A percentile compares a stretch with the other conserved stretches of the same genome.
phyloP scores from a whole-genome alignment of 2,888 invertebrate species.

The Ethmia dodecea region DNA sequence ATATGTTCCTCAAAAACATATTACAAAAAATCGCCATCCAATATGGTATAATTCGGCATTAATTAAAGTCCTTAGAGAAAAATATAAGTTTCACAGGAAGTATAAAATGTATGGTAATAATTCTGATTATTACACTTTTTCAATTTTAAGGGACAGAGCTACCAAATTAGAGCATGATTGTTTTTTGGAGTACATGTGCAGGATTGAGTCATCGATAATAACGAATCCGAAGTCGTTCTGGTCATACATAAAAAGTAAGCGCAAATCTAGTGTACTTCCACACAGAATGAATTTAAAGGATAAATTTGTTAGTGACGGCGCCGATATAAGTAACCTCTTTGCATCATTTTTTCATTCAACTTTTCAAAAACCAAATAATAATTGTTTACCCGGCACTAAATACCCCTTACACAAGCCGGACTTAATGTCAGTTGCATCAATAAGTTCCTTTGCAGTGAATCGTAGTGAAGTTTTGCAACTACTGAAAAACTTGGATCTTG shows the following conservation, averaged over 20 bases:
- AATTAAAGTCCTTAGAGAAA: conserved; percentile 18
- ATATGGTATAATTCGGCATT: conserved; percentile 19
- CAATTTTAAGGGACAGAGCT: conserved; percentile 1
- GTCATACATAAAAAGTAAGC: conserved; percentile 9
- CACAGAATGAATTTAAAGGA: not conserved
- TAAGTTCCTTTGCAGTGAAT: not conserved
- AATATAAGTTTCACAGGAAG: conserved; percentile 8
- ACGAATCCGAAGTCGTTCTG: conserved; percentile 6
- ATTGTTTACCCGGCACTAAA: not conserved
- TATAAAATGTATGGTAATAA: conserved; percentile 13
- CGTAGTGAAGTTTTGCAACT: no score
- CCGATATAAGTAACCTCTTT: not conserved
- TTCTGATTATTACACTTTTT: conserved; percentile 5
- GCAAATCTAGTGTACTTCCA: not conserved
- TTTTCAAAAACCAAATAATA: not conserved
- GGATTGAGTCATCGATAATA: conserved; percentile 3
- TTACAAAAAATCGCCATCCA: conserved; percentile 4
- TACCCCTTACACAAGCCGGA: not conserved
- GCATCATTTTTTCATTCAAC: conserved; percentile 6
- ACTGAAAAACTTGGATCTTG: conserved; percentile 1
- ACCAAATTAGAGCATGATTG: conserved; percentile 1
- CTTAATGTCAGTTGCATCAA: not conserved
- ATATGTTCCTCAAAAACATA: conserved; percentile 7
- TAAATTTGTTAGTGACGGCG: not conserved
- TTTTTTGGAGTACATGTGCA: not conserved